Evolutionary conservation across 2,888 invertebrate species (phyloP).

Genomic region (Calliopum simillimum): DNA sequence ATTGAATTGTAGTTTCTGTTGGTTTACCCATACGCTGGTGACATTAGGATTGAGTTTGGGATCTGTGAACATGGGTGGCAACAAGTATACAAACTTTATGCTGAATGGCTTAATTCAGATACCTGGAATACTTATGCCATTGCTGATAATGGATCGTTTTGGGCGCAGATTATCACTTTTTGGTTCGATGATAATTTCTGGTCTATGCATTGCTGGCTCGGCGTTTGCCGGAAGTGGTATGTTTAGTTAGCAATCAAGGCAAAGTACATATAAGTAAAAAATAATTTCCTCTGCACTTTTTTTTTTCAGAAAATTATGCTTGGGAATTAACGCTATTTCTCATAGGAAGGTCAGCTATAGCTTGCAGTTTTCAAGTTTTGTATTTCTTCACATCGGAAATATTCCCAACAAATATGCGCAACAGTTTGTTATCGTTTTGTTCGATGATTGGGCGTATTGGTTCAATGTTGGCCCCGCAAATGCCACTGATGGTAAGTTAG

Average conservation of each 20-base stretch:
- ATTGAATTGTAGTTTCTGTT: conserved; percentile 78
- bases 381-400: conserved; percentile 79
- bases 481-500: conserved; percentile 70
- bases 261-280: no score
- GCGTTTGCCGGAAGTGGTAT: conserved; percentile 56
- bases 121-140: conserved; percentile 76
- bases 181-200: conserved; percentile 74
- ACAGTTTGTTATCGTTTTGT: conserved; percentile 75
- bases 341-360: conserved; percentile 75
- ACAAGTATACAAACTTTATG: conserved; percentile 82
- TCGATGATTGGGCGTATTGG: conserved; percentile 78
- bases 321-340: conserved; percentile 71
- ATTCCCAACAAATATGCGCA: conserved; percentile 77
- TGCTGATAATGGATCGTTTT: conserved; percentile 73
- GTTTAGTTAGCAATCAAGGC: not conserved
- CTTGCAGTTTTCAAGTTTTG: conserved; percentile 75
- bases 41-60: conserved; percentile 84
- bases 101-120: conserved; percentile 72
- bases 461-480: conserved; percentile 78
- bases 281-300: not conserved
- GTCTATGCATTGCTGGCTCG: conserved; percentile 59
- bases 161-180: conserved; percentile 76
- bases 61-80: conserved; percentile 79
- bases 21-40: conserved; percentile 83
- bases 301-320: conserved; percentile 59